Evolutionary conservation across 1,140 invertebrate genomes (phyloP).

Genomic region (Drosophila busckii): DNA sequence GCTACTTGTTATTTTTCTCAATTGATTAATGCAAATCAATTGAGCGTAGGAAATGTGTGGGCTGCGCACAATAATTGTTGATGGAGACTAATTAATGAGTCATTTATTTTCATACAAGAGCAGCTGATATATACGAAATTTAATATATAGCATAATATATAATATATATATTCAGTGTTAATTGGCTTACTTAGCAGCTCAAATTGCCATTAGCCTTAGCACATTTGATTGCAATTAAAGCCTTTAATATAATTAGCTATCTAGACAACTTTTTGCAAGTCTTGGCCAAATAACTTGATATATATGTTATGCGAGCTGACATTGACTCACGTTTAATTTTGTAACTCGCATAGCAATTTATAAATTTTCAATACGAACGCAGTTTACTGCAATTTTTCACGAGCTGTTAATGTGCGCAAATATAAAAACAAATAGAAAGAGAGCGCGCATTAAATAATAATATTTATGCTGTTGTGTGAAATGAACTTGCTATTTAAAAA

Average conservation of each 20-base stretch:
- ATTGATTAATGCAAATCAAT: constrained; percentile 15
- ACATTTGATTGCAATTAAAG: no score
- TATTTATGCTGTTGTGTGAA: constrained; percentile 17
- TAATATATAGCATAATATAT: no score
- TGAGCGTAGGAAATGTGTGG: constrained; percentile 13
- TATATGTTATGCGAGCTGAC: no score
- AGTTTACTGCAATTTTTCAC: constrained; percentile 47
- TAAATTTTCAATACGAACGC: constrained; percentile 44
- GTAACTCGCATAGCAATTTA: constrained; percentile 11
- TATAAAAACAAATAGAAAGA: no score
- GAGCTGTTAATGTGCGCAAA: constrained; percentile 37
- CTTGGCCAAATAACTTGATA: no score
- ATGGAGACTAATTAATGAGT: constrained; percentile 24
- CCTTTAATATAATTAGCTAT: no score
- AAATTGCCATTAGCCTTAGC: no score
- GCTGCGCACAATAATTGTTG: constrained; percentile 23
- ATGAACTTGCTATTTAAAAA: constrained; percentile 39
- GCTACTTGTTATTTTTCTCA: not conserved
- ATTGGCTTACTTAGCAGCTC: no score
- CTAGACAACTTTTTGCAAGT: no score
- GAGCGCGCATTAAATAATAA: no score
- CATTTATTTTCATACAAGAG: constrained; percentile 7
- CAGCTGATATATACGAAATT: constrained; percentile 11
- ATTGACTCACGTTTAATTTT: not conserved
- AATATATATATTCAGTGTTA: no score